These are phyloP conservation scores for Hetaerina americana DNA, from an alignment of 1,140 invertebrate species.

Conservation along the genomic window DNA sequence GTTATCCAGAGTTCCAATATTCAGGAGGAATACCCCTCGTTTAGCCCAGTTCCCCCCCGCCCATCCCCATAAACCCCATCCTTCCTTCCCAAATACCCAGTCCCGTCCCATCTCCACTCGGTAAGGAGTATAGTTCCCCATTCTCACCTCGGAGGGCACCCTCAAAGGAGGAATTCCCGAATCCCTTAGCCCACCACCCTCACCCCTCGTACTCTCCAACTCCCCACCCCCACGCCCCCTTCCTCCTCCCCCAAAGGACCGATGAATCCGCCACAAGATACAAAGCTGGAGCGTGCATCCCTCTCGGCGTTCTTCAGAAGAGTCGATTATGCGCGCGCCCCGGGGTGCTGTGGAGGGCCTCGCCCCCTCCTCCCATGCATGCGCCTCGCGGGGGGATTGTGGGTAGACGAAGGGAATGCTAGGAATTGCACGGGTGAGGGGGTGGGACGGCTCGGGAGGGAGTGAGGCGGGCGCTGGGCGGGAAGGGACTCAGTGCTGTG, in stretches of 20 bases:
- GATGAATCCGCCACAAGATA: not conserved
- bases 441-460: no score
- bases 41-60: not conserved
- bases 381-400: not conserved
- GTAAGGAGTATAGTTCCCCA: no score
- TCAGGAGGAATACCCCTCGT: no score
- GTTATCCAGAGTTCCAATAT: no score
- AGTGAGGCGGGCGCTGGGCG: no score
- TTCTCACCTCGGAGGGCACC: not conserved
- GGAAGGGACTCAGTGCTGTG: no score
- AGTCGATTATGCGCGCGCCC: not conserved
- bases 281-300: not conserved
- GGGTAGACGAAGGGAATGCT: not conserved
- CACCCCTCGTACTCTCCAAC: no score
- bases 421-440: not conserved
- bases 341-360: not conserved
- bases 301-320: not conserved
- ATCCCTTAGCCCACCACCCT: no score
- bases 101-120: not conserved
- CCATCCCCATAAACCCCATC: not conserved
- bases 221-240: no score
- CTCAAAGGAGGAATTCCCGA: not conserved
- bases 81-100: not conserved
- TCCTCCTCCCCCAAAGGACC: not conserved
- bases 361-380: not conserved